Evolutionary conservation across 37 sponge, comb jelly and placozoan species (phyloP), one percentile per base, ranked within the genome.

Genomic region (Aphrocallistes beatrix): DNA sequence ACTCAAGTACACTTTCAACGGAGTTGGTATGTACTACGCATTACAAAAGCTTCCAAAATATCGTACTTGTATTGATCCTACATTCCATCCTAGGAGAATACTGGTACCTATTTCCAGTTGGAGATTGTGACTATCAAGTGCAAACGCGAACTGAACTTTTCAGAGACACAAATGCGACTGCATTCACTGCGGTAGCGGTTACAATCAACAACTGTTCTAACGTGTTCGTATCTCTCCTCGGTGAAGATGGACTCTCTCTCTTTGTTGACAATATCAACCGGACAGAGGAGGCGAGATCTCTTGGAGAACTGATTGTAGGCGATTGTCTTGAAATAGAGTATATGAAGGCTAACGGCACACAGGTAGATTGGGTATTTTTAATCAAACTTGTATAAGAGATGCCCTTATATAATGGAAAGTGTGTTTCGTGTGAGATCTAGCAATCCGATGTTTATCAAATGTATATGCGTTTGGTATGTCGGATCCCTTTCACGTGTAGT

Each of bases 1-100:
- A 23, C 1, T 38, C 0, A 23, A 0, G 39, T 93, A 93, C 38
- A 93, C 93, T 19, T 93, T 93, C 88, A 93, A 93, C 87, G 93
- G 93, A 0, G 32, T 81, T 39, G 94, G 94, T 25, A 90, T 87
- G 51, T 93, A 90, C 85, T 82, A 38, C 13, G 48, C 88, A 0
- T 36, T 90, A 10, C 32, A 23, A 42, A 42, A 13, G 45, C 13
- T 42, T 42, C 10, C 6, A 13, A 16, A 13, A 19, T 25, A 25
- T 60, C 3, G 75, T 60, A 25, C 32, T 60, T 60, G 1, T 25
- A 60, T 60, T 60, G n/a, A 60, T 60, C 6, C 25, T 60, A 60
- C 75, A 32, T 60, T 60, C 1, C 34, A 19, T n/a, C n/a, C n/a
- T 60, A 60, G 75, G 75, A 60, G 75, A 60, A 30, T 60, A 60